A percentile compares a stretch with the other conserved stretches of the same genome.
phyloP scores from a whole-genome alignment of 2,113 vertebrate species.

The Centropristis striata region DNA sequence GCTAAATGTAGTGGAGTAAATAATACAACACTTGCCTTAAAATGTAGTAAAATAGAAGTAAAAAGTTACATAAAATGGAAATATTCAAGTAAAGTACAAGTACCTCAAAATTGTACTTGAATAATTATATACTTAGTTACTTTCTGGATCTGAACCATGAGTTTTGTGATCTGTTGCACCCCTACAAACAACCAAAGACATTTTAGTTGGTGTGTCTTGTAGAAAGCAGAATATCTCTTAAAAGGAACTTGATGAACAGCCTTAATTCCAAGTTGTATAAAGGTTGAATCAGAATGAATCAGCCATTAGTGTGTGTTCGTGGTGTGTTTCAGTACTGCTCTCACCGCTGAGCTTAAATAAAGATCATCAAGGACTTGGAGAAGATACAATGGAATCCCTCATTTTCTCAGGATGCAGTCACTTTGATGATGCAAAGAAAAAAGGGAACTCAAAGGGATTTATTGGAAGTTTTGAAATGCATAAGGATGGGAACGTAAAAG shows the following conservation, averaged over 20 bases:
- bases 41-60: too few relatives aligned
- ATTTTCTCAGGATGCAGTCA: constrained; percentile 16
- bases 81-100: too few relatives aligned
- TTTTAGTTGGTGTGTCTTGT: constrained; percentile 7
- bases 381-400: constrained; percentile 24
- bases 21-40: too few relatives aligned
- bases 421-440: constrained; percentile 56
- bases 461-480: constrained; percentile 38
- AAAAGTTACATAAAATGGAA: too few relatives aligned
- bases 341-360: constrained; percentile 28
- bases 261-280: not conserved
- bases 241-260: not conserved
- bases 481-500: constrained; percentile 47
- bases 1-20: too few relatives aligned
- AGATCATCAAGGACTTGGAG: constrained; percentile 15
- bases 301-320: constrained; percentile 25
- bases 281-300: constrained; percentile 19
- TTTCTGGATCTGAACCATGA: too few relatives aligned
- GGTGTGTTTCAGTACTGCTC: constrained; percentile 1
- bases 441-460: constrained; percentile 31
- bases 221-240: constrained; percentile 15
- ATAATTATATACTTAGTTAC: too few relatives aligned
- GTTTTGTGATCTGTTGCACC: too few relatives aligned
- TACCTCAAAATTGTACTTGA: too few relatives aligned
- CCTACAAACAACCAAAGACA: not conserved